Percentiles rank a stretch among this genome's conserved stretches.
Conservation (phyloP, 2,888 invertebrate species). For the Rambutsinella grinnellia region DNA sequence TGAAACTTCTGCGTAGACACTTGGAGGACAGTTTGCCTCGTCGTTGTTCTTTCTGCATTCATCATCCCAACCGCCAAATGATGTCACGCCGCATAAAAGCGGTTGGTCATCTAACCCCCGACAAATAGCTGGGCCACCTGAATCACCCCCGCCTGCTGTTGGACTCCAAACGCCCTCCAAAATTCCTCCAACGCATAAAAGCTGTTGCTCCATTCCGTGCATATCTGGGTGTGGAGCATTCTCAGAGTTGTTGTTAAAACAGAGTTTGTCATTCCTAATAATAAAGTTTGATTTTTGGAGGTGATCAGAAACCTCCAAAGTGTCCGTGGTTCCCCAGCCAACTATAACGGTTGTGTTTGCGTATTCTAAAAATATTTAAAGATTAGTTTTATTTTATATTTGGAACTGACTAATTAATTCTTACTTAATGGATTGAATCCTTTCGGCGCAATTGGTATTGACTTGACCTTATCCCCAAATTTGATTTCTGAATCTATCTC, state of each 20-base stretch:
- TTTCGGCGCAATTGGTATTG: conserved; percentile 7
- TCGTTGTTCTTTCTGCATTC: background rate
- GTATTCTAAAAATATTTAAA: background rate
- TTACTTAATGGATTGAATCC: conserved; percentile 9
- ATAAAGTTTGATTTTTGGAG: conserved; percentile 10
- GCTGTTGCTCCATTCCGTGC: background rate
- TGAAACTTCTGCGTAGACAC: conserved; percentile 9
- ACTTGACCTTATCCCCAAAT: conserved; percentile 7
- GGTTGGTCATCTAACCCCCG: background rate
- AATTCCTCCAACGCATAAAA: conserved; percentile 34
- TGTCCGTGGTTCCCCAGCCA: conserved; percentile 4
- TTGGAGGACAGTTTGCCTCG: conserved; percentile 7
- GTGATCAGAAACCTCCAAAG: background rate
- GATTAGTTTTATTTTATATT: too few species aligned
- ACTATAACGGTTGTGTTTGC: conserved; percentile 4
- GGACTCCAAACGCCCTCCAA: background rate
- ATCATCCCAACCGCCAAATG: conserved; percentile 12
- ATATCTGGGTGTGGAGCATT: background rate
- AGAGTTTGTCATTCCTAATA: background rate
- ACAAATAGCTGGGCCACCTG: conserved; percentile 34
- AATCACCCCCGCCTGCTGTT: conserved; percentile 21
- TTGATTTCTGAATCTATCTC: conserved; percentile 4
- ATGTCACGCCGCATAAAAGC: conserved; percentile 27
- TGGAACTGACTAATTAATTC: too few species aligned
- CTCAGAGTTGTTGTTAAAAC: background rate